Base-by-base conservation (phyloP, 1,140 invertebrate species). In the Sycophaga agraensis region DNA sequence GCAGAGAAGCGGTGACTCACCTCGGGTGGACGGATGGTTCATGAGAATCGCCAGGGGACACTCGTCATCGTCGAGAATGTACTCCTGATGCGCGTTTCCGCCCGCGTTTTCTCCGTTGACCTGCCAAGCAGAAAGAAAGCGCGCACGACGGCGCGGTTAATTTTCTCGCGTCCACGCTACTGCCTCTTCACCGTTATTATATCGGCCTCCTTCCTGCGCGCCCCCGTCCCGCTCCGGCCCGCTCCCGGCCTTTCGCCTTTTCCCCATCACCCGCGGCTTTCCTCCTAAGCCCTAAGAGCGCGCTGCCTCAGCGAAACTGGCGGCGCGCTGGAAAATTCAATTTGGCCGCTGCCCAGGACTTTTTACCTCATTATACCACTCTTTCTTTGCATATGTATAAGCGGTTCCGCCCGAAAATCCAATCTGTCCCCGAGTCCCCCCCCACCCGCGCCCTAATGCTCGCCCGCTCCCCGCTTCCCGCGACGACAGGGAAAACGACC, bases 51-150 rank as follows among this genome's bases (percentile, higher is more conserved):
- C 92, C 59, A 99, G 83, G 31, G 96, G 96, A 82, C 96, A 99
- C 77, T 98, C 96, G 74, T 97, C 94, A 73, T 98, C 96, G 76
- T 98, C 94, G 66, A 99, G 82, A 70, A 98, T 93, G 74, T 96
- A 96, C 80, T 98, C 95, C 3, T 80, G 79, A 48, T 79, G 71
- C 82, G 86, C 83, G 67, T 83, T 84, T 66, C 85, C 84, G 55
- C 76, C 72, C 22, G 77, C 77, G 59, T 79, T 84, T 66, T 89
- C 87, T 62, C 85, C 82, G 70, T 90, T 89, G 51, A 90, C 88
- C 88, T 90, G 70, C 54, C 67, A 72, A 54, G 19, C 24, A 56
- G 26, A 43, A 22, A 45, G 40, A 34, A 22, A 56, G 35, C 19
- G 35, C 12, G 16, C 28, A 11, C 11, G 28, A 49, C 14, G 26